A percentile compares a stretch with the other conserved stretches of the same genome.
These are phyloP conservation scores for Apeltes quadracus DNA, from an alignment of 2,113 vertebrate species.

Conservation along the genomic window DNA sequence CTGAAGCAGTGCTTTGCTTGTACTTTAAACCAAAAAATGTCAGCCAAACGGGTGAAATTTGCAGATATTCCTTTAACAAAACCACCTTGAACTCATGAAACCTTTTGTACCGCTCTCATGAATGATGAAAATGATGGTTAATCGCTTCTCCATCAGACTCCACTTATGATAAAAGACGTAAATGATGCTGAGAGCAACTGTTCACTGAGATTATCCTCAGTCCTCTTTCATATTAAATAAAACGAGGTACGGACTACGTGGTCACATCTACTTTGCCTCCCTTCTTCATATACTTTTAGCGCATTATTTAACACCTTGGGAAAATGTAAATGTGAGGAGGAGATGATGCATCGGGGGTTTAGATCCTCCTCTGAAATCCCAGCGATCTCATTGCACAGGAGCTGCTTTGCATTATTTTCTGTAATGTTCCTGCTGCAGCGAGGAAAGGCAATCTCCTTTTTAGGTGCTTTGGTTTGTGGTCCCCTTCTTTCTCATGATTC, in stretches of 20 bases:
- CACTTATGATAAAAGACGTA: background rate
- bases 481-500: background rate
- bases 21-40: background rate
- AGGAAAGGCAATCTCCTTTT: background rate
- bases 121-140: background rate
- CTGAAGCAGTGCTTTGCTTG: too few species aligned
- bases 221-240: background rate
- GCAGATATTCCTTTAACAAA: background rate
- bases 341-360: constrained; percentile 51
- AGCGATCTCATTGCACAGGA: constrained; percentile 40
- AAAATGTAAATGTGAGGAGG: constrained; percentile 61
- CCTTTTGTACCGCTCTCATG: too few species aligned
- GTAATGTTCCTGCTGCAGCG: background rate
- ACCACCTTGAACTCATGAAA: background rate
- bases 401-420: constrained; percentile 15
- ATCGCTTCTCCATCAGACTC: background rate
- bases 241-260: constrained; percentile 1
- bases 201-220: background rate
- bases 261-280: constrained; percentile 32
- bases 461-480: background rate
- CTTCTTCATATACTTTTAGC: constrained; percentile 53
- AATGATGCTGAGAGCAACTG: background rate
- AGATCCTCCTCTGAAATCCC: constrained; percentile 28
- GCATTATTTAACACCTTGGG: constrained; percentile 53
- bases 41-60: background rate